A percentile compares a stretch with the other conserved stretches of the same genome.
Evolutionary conservation across 2,888 invertebrate genomes (phyloP).

Genomic region (Scaptomyza reducta): DNA sequence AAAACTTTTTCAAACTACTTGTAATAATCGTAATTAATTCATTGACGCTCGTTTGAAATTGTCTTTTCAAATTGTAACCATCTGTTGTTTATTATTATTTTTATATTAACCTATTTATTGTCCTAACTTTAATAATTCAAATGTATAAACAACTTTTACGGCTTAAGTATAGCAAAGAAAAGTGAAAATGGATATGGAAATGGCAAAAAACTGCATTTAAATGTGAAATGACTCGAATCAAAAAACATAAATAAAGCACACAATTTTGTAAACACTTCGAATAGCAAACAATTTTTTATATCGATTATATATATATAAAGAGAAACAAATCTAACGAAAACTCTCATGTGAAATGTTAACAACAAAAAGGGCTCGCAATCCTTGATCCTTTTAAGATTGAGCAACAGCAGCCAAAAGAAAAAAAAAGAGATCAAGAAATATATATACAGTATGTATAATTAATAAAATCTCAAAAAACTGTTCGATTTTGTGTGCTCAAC

Average conservation of each 20-base stretch:
- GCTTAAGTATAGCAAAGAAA: constrained; percentile 69
- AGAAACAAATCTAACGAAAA: constrained; percentile 59
- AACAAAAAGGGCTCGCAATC: constrained; percentile 34
- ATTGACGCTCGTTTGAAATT: constrained; percentile 46
- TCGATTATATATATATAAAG: constrained; percentile 56
- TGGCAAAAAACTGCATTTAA: constrained; percentile 70
- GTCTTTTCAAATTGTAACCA: constrained; percentile 66
- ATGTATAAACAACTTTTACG: constrained; percentile 75
- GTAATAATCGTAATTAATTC: constrained; percentile 38
- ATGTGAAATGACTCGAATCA: constrained; percentile 74
- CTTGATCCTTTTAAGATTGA: constrained; percentile 22
- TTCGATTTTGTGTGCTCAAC: constrained; percentile 60
- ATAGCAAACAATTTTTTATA: constrained; percentile 60
- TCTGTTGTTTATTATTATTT: constrained; percentile 78
- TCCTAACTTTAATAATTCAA: constrained; percentile 72
- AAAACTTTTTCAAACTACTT: constrained; percentile 33
- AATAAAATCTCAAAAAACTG: constrained; percentile 62
- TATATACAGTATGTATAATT: constrained; percentile 54
- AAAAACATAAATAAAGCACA: constrained; percentile 52
- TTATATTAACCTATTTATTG: constrained; percentile 78
- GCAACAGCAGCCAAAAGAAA: constrained; percentile 26
- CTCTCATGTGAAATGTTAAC: constrained; percentile 70
- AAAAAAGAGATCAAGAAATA: constrained; percentile 65
- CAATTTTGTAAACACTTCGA: constrained; percentile 58
- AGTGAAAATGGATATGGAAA: constrained; percentile 60